These are phyloP conservation scores for Scaptomyza cyrtandrae DNA, from an alignment of 2,888 invertebrate species.

Conservation along the genomic window DNA sequence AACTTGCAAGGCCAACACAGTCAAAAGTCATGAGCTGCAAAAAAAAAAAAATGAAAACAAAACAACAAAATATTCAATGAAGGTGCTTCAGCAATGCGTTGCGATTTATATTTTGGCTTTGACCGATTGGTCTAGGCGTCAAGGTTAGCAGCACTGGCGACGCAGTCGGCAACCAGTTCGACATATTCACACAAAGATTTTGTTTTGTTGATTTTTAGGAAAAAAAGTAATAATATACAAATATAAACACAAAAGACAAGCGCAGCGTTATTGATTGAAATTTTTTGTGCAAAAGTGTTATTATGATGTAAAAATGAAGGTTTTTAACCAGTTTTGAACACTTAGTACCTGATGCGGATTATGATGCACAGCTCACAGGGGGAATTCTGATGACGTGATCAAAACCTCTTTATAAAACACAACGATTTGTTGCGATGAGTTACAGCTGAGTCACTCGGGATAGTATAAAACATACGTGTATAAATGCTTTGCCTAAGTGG, in stretches of 20 bases:
- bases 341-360: too few species aligned
- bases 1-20: constrained; percentile 45
- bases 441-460: constrained; percentile 34
- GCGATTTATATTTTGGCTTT: constrained; percentile 38
- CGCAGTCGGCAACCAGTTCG: constrained; percentile 27
- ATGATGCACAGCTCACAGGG: neutral
- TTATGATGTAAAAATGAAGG: neutral
- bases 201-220: constrained; percentile 33
- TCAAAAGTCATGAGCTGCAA: constrained; percentile 17
- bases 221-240: neutral
- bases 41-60: constrained; percentile 2
- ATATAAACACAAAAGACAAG: constrained; percentile 8
- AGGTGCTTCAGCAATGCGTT: constrained; percentile 26
- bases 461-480: constrained; percentile 5
- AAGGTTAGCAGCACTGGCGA: constrained; percentile 53
- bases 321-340: too few species aligned
- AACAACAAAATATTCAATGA: constrained; percentile 8
- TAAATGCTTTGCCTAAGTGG: constrained; percentile 48
- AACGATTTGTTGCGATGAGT: neutral
- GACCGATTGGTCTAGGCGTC: constrained; percentile 71
- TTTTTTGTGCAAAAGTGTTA: neutral
- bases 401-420: constrained; percentile 26
- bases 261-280: constrained; percentile 1
- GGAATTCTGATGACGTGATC: constrained; percentile 61
- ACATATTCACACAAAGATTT: constrained; percentile 24